These are phyloP conservation scores for Nesoenas mayeri DNA, from an alignment of 2,113 vertebrate genomes.

Conservation along the genomic window DNA sequence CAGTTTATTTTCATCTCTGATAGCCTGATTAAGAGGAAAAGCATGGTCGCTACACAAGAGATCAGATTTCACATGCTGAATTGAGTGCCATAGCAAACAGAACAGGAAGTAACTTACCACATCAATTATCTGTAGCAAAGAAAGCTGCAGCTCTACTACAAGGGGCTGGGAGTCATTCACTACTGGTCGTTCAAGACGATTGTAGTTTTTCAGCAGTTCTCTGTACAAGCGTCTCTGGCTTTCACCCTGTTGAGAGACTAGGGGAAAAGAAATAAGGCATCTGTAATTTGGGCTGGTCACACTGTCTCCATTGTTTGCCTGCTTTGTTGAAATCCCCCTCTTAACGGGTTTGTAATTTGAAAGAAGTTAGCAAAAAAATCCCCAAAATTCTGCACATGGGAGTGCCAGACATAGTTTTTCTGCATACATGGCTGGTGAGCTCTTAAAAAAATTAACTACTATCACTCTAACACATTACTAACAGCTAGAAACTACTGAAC, in stretches of 20 bases:
- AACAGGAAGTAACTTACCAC: conserved; percentile 78
- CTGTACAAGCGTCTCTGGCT: conserved; percentile 86
- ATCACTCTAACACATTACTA: neutral
- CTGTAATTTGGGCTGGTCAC: neutral
- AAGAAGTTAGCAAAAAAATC: neutral
- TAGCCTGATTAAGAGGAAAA: neutral
- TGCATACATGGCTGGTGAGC: neutral
- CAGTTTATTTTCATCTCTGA: neutral
- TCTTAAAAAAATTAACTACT: neutral
- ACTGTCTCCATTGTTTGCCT: neutral
- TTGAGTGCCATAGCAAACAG: neutral
- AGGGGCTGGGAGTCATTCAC: conserved; percentile 85
- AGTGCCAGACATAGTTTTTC: neutral
- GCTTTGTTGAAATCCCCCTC: neutral
- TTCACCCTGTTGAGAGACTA: conserved; percentile 82
- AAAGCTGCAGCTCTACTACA: conserved; percentile 85
- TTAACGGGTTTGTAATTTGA: neutral
- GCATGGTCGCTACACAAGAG: neutral
- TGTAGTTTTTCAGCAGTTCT: conserved; percentile 87
- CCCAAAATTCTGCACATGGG: neutral
- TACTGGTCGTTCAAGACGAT: conserved; percentile 84
- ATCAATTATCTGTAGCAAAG: conserved; percentile 89
- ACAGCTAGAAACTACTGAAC: neutral
- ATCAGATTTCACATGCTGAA: neutral
- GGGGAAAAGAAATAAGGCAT: neutral